Percentiles rank a stretch among this genome's conserved stretches.
phyloP scores from a whole-genome alignment of 2,113 vertebrate species.

The Bos indicus region DNA sequence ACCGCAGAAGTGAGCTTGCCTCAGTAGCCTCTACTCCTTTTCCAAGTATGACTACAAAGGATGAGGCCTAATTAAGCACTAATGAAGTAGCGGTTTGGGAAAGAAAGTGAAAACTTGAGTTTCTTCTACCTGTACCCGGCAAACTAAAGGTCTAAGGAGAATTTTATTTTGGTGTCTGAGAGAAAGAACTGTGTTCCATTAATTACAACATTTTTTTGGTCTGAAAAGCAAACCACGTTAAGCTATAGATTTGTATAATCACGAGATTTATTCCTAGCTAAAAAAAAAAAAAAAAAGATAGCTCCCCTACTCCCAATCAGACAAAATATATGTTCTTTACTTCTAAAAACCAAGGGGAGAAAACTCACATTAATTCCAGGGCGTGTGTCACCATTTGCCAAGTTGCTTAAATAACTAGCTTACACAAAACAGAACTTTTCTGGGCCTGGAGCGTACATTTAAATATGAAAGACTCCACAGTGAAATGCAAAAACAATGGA shows the following conservation, averaged over 20 bases:
- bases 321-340: not conserved
- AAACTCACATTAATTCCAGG: not conserved
- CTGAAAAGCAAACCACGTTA: not conserved
- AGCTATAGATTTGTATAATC: not conserved
- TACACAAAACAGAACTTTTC: not conserved
- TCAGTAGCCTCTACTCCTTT: not conserved
- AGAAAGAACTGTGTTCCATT: not conserved
- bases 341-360: not conserved
- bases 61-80: not conserved
- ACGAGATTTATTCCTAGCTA: not conserved
- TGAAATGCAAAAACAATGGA: not conserved
- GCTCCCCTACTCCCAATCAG: not conserved
- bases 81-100: not conserved
- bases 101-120: not conserved
- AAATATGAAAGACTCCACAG: constrained; percentile 4
- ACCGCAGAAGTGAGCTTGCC: not conserved
- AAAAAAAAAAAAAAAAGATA: not conserved
- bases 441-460: not conserved
- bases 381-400: not conserved
- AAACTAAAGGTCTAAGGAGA: not conserved
- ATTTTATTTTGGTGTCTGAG: not conserved
- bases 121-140: not conserved
- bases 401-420: not conserved
- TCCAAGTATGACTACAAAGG: not conserved
- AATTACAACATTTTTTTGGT: not conserved